Evolutionary conservation across 2,113 vertebrate species (phyloP).

Genomic region (Puffinus mauretanicus): DNA sequence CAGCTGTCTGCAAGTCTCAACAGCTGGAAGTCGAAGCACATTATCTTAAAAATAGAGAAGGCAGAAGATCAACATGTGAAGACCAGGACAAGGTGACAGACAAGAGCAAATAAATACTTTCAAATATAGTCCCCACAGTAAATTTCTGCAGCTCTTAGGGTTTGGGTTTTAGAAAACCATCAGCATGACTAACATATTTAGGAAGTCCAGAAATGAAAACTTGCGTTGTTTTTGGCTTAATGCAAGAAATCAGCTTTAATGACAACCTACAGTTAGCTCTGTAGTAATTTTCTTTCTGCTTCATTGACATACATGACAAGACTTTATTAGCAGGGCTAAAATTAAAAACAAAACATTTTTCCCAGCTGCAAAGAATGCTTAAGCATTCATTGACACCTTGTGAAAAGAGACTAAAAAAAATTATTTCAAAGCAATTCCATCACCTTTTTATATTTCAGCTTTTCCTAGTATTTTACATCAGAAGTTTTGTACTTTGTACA

Average conservation of each 20-base stretch:
- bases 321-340: slow-evolving; percentile 37
- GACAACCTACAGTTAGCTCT: slow-evolving; percentile 64
- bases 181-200: background rate
- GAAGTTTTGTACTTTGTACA: background rate
- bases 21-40: slow-evolving; percentile 33
- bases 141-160: background rate
- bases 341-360: slow-evolving; percentile 45
- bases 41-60: background rate
- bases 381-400: background rate
- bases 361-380: background rate
- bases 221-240: slow-evolving; percentile 29
- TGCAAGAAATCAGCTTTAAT: slow-evolving; percentile 37
- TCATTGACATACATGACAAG: slow-evolving; percentile 43
- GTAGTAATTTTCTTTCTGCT: slow-evolving; percentile 50
- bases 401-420: background rate
- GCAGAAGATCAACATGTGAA: background rate
- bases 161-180: background rate
- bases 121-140: background rate
- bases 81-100: background rate
- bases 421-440: background rate
- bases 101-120: background rate
- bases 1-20: slow-evolving; percentile 16
- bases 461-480: background rate
- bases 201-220: slow-evolving; percentile 17
- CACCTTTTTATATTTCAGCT: background rate